A percentile compares a stretch with the other conserved stretches of the same genome.
Conservation (phyloP, 2,113 vertebrate genomes). For the Oenanthe oenanthe region DNA sequence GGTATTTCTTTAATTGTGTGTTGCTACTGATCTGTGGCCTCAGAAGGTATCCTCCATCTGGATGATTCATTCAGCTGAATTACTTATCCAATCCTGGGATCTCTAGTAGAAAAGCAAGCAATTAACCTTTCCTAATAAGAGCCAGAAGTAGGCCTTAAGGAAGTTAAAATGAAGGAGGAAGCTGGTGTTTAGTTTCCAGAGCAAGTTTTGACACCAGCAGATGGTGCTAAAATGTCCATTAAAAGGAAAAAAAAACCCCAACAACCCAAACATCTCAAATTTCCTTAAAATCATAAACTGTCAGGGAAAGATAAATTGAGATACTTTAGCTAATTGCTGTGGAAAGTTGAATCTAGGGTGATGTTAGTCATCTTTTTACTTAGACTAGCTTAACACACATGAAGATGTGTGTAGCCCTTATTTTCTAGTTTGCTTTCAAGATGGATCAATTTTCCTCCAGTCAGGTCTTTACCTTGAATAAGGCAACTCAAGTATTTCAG, state of each 20-base stretch:
- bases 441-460: conserved; percentile 60
- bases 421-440: conserved; percentile 58
- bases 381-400: conserved; percentile 29
- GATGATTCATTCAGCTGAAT: conserved; percentile 34
- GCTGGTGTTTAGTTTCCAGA: conserved; percentile 59
- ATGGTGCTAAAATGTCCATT: conserved; percentile 88
- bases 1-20: neutral
- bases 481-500: conserved; percentile 47
- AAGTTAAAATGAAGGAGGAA: conserved; percentile 48
- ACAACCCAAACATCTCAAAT: conserved; percentile 71
- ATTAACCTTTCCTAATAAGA: conserved; percentile 68
- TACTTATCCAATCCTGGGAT: conserved; percentile 24
- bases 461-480: conserved; percentile 42
- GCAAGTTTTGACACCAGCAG: conserved; percentile 82
- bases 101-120: conserved; percentile 51
- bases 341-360: conserved; percentile 81
- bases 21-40: neutral
- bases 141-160: conserved; percentile 32
- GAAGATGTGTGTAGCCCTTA: conserved; percentile 12
- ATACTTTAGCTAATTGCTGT: conserved; percentile 83
- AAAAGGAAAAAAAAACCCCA: conserved; percentile 38
- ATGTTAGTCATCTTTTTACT: conserved; percentile 73
- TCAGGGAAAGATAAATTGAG: conserved; percentile 85
- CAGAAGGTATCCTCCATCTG: conserved; percentile 16
- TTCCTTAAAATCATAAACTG: conserved; percentile 85